These are phyloP conservation scores for Mythimna albipuncta DNA, from an alignment of 2,888 invertebrate species.

Conservation along the genomic window DNA sequence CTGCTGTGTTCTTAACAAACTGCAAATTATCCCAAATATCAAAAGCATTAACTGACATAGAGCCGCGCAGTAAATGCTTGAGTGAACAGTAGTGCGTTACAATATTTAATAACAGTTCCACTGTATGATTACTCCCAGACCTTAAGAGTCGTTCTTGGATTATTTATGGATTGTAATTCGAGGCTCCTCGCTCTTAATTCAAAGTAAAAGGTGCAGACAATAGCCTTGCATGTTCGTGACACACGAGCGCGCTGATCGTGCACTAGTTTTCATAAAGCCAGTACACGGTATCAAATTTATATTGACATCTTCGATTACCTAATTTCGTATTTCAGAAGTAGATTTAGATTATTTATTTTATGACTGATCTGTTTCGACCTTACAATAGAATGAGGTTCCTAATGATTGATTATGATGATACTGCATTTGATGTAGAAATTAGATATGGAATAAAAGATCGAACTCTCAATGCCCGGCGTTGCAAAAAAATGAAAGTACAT, in stretches of 20 bases:
- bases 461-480: not conserved
- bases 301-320: slow-evolving; percentile 42
- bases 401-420: not conserved
- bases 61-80: slow-evolving; percentile 18
- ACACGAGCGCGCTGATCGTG: slow-evolving; percentile 69
- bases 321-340: slow-evolving; percentile 3
- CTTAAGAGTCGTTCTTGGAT: slow-evolving; percentile 78
- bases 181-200: slow-evolving; percentile 78
- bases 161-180: slow-evolving; percentile 82
- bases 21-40: slow-evolving; percentile 30
- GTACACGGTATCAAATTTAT: slow-evolving; percentile 37
- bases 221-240: slow-evolving; percentile 81
- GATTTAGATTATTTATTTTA: not conserved
- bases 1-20: not conserved
- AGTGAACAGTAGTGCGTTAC: slow-evolving; percentile 55
- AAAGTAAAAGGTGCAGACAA: slow-evolving; percentile 83
- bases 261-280: slow-evolving; percentile 49
- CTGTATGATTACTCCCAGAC: slow-evolving; percentile 74
- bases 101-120: slow-evolving; percentile 62
- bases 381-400: not conserved
- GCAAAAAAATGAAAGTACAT: not conserved
- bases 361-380: not conserved
- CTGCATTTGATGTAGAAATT: too few relatives aligned
- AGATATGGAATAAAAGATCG: not conserved
- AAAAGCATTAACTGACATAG: slow-evolving; percentile 25